Conservation (phyloP, 2,797 vertebrate genomes). For the Carcharodon carcharias region DNA sequence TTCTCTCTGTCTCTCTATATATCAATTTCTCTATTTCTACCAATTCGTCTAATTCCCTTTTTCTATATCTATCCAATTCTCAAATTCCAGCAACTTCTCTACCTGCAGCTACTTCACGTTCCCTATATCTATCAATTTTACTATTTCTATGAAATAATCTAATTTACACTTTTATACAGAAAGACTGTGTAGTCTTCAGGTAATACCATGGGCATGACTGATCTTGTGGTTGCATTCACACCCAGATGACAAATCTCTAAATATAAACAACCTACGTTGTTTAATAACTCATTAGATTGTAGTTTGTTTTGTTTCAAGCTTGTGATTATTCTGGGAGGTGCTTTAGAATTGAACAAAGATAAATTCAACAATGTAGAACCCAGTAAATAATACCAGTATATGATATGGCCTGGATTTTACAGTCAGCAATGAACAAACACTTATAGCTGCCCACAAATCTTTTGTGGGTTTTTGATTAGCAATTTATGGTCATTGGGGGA, state of each 20-base stretch:
- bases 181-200: neutral
- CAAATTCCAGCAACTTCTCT: too few relatives aligned
- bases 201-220: neutral
- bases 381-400: neutral
- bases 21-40: too few relatives aligned
- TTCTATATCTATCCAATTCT: too few relatives aligned
- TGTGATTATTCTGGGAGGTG: neutral
- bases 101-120: too few relatives aligned
- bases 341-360: neutral
- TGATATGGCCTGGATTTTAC: neutral
- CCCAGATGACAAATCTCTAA: neutral
- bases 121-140: too few relatives aligned
- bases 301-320: neutral
- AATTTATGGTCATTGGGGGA: neutral
- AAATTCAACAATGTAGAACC: neutral
- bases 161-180: neutral
- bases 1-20: too few relatives aligned
- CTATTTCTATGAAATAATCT: too few relatives aligned
- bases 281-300: neutral
- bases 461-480: neutral
- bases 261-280: neutral
- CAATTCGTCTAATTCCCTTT: too few relatives aligned
- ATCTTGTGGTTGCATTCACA: neutral
- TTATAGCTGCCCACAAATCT: neutral
- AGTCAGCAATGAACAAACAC: neutral